phyloP scores from a whole-genome alignment of 92 coral and sea anemone species.

The Epizoanthus ramosus region DNA sequence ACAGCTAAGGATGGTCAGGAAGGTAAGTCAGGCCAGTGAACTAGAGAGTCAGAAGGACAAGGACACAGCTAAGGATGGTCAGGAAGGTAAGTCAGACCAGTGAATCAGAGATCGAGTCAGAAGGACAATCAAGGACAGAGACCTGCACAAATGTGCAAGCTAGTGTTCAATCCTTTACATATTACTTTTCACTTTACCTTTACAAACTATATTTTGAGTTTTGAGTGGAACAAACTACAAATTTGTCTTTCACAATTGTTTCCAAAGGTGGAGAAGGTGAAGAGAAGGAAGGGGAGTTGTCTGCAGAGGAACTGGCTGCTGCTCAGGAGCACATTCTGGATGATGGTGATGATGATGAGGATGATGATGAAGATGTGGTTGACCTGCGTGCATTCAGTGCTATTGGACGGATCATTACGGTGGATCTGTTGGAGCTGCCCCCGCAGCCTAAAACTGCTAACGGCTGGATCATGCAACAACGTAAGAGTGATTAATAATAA shows the following conservation, averaged over 20 bases:
- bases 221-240: not conserved
- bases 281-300: constrained; percentile 51
- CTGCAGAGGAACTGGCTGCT: constrained; percentile 50
- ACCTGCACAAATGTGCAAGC: not conserved
- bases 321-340: constrained; percentile 44
- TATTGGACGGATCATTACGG: constrained; percentile 74
- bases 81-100: too few relatives aligned
- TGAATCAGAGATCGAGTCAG: too few relatives aligned
- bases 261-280: constrained; percentile 36
- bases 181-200: not conserved
- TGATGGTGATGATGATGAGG: constrained; percentile 87
- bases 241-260: not conserved
- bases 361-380: constrained; percentile 96
- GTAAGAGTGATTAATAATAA: constrained; percentile 45
- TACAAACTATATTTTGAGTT: not conserved
- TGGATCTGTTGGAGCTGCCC: constrained; percentile 86
- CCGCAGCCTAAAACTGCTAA: constrained; percentile 91
- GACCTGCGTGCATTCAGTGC: constrained; percentile 91
- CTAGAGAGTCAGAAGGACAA: too few relatives aligned
- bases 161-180: not conserved
- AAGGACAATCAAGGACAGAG: too few relatives aligned
- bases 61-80: too few relatives aligned
- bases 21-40: too few relatives aligned
- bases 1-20: too few relatives aligned
- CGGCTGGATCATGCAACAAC: constrained; percentile 91